Evolutionary conservation across 2,113 vertebrate species (phyloP).

Genomic region (Chloebia gouldiae): DNA sequence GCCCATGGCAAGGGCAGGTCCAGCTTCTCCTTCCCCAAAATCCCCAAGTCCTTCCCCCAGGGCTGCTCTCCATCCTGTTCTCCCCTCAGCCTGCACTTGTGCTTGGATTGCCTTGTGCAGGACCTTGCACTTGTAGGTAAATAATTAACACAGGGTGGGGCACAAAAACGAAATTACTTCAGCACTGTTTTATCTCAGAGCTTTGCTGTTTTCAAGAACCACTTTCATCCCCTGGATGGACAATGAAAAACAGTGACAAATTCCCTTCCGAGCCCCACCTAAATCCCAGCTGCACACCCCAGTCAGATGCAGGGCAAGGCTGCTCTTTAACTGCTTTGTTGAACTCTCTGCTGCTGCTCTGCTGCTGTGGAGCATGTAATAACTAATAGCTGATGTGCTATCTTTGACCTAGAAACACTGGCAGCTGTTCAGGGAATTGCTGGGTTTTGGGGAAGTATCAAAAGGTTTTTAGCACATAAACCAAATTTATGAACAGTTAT

Average conservation of each 20-base stretch:
- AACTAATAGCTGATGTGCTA: slow-evolving; percentile 6
- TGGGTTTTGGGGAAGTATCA: background rate
- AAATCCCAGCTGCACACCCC: background rate
- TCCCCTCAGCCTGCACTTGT: background rate
- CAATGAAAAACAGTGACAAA: background rate
- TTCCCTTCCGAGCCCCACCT: background rate
- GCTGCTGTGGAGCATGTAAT: background rate
- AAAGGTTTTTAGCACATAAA: slow-evolving; percentile 53
- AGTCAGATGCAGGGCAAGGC: background rate
- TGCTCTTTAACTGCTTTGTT: slow-evolving; percentile 9
- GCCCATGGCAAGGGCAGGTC: background rate
- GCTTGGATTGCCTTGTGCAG: background rate
- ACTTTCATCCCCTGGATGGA: background rate
- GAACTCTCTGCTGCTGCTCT: background rate
- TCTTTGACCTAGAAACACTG: slow-evolving; percentile 38
- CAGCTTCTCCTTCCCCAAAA: background rate
- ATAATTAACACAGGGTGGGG: background rate
- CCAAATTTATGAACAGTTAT: slow-evolving; percentile 55
- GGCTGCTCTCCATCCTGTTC: background rate
- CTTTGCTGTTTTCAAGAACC: background rate
- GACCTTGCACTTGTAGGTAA: background rate
- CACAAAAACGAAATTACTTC: background rate
- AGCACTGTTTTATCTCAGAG: background rate
- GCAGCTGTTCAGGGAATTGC: slow-evolving; percentile 48
- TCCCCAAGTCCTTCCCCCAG: background rate